phyloP scores from a whole-genome alignment of 2,888 invertebrate species.

The Rotaria sp. region DNA sequence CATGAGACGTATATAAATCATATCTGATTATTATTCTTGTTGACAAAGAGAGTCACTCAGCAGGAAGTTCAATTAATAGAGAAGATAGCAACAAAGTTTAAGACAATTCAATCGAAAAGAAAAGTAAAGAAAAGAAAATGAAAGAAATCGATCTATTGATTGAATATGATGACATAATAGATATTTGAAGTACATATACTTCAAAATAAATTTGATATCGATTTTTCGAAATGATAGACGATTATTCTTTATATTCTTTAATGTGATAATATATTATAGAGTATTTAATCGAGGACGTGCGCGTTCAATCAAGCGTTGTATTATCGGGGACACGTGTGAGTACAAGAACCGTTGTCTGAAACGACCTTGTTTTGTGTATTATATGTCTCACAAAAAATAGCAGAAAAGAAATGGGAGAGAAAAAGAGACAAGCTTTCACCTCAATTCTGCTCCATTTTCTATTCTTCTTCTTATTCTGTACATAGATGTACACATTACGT shows the following conservation, averaged over 20 bases:
- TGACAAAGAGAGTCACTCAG: slow-evolving; percentile 4
- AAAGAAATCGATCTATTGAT: neutral
- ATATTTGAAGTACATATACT: neutral
- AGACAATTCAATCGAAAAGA: neutral
- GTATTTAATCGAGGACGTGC: neutral
- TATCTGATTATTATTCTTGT: neutral
- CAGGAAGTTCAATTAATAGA: neutral
- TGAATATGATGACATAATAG: neutral
- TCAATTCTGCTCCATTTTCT: neutral
- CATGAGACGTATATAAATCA: neutral
- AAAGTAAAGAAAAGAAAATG: neutral
- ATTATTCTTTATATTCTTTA: neutral
- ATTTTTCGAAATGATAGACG: neutral
- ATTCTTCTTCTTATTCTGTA: neutral
- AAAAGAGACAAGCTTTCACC: neutral
- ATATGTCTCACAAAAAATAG: neutral
- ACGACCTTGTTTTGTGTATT: neutral
- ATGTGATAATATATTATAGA: neutral
- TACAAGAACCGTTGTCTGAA: neutral
- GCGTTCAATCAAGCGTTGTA: neutral
- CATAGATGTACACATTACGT: neutral
- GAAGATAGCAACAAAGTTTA: neutral
- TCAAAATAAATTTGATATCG: neutral
- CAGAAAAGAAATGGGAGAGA: neutral
- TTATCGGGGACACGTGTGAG: neutral